These are phyloP conservation scores for Tachina grossa DNA, from an alignment of 2,888 invertebrate genomes.

Conservation along the genomic window DNA sequence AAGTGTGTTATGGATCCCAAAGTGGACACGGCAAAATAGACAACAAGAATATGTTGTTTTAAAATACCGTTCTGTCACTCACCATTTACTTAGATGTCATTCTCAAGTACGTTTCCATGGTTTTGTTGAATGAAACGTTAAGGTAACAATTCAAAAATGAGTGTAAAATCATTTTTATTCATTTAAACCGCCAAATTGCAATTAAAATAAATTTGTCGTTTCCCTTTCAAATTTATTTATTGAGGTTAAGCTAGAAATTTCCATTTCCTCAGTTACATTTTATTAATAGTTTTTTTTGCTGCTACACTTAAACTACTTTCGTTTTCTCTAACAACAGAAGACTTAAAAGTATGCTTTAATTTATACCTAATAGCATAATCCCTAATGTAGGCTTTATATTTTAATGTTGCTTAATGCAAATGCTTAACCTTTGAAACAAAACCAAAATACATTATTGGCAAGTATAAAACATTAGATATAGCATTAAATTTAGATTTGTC, in stretches of 20 bases:
- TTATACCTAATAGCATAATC: conserved; percentile 42
- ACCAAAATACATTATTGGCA: neutral
- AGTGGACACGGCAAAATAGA: neutral
- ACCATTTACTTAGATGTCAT: neutral
- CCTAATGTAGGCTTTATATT: conserved; percentile 62
- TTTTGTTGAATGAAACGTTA: neutral
- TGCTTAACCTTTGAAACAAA: conserved; percentile 31
- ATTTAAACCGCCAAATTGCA: neutral
- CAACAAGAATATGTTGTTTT: conserved; percentile 11
- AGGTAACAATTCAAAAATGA: neutral
- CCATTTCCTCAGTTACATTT: neutral
- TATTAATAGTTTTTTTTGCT: neutral
- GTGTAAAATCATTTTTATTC: neutral
- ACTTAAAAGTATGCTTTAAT: conserved; percentile 47
- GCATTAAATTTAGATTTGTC: conserved; percentile 39
- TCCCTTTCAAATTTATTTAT: neutral
- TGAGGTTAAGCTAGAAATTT: conserved; percentile 35
- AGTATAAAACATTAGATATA: neutral
- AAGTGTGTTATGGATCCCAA: conserved; percentile 38
- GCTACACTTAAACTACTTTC: neutral
- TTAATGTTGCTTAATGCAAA: conserved; percentile 14
- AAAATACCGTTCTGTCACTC: conserved; percentile 29
- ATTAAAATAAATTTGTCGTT: neutral
- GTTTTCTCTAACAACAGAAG: conserved; percentile 13
- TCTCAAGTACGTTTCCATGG: neutral